Conservation (phyloP, 2,113 vertebrate species). For the Corapipo altera region DNA sequence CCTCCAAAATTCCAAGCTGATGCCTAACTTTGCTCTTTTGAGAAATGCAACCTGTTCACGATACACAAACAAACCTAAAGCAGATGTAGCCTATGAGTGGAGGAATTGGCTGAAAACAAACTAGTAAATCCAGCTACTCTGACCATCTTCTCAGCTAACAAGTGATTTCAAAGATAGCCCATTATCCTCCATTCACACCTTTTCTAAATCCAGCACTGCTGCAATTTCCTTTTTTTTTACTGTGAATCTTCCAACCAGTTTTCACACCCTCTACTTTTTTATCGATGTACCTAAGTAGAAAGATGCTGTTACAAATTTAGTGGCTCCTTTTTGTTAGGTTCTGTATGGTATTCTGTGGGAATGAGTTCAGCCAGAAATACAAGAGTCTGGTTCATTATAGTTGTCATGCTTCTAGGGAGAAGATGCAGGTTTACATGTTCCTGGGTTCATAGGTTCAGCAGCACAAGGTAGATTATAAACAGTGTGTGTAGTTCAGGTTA, state of each 20-base stretch:
- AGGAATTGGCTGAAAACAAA: not conserved
- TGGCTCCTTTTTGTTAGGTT: not conserved
- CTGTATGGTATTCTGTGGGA: not conserved
- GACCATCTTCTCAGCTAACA: not conserved
- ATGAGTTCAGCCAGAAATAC: not conserved
- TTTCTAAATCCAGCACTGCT: not conserved
- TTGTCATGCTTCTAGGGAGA: not conserved
- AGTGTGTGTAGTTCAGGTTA: not conserved
- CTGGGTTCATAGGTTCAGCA: not conserved
- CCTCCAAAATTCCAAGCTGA: slow-evolving; percentile 18
- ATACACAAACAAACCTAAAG: not conserved
- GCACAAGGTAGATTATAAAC: not conserved
- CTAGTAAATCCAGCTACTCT: not conserved
- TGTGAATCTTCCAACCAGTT: not conserved
- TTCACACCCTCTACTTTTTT: not conserved
- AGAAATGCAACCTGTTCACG: not conserved
- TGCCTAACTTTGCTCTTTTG: slow-evolving; percentile 12
- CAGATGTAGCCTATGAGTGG: not conserved
- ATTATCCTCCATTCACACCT: not conserved
- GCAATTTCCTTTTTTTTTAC: not conserved
- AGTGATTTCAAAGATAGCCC: not conserved
- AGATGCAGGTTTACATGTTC: not conserved
- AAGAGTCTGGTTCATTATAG: not conserved
- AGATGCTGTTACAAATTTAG: not conserved
- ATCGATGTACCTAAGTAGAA: not conserved